Conservation (phyloP, 2,113 vertebrate species). For the Glaucidium brasilianum region DNA sequence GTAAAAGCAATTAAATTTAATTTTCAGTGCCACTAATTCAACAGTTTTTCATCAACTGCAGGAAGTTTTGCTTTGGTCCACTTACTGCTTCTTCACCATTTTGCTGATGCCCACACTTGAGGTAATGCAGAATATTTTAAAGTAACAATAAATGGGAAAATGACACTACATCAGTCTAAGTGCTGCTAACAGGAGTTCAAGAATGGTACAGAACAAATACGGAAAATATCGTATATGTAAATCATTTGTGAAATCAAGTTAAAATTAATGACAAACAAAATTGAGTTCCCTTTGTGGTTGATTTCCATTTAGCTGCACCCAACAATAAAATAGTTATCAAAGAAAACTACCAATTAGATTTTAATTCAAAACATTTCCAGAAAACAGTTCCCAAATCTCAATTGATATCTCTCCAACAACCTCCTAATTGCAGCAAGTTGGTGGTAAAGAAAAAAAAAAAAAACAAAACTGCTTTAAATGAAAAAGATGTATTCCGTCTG, state of each 20-base stretch:
- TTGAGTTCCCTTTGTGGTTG: slow-evolving; percentile 68
- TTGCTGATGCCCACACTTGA: not conserved
- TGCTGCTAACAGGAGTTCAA: slow-evolving; percentile 16
- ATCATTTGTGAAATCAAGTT: slow-evolving; percentile 62
- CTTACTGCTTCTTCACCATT: not conserved
- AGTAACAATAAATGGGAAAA: slow-evolving; percentile 5
- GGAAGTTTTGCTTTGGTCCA: not conserved
- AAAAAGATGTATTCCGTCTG: slow-evolving; percentile 69
- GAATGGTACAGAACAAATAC: slow-evolving; percentile 15
- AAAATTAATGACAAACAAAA: slow-evolving; percentile 71
- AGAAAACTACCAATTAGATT: slow-evolving; percentile 74
- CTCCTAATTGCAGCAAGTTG: slow-evolving; percentile 72
- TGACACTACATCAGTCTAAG: not conserved
- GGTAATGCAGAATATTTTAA: not conserved
- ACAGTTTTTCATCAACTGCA: not conserved
- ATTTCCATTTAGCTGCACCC: slow-evolving; percentile 67
- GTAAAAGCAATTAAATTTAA: not conserved
- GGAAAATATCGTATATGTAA: slow-evolving; percentile 45
- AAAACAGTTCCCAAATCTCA: slow-evolving; percentile 66
- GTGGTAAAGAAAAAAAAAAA: slow-evolving; percentile 56
- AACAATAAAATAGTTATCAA: slow-evolving; percentile 73
- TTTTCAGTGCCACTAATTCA: not conserved
- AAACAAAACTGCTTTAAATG: slow-evolving; percentile 34
- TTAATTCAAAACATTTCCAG: slow-evolving; percentile 72
- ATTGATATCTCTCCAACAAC: slow-evolving; percentile 71